Evolutionary conservation across 1,140 invertebrate genomes (phyloP), one percentile per base, ranked within the genome.

Genomic region (Eulimnadia texana): DNA sequence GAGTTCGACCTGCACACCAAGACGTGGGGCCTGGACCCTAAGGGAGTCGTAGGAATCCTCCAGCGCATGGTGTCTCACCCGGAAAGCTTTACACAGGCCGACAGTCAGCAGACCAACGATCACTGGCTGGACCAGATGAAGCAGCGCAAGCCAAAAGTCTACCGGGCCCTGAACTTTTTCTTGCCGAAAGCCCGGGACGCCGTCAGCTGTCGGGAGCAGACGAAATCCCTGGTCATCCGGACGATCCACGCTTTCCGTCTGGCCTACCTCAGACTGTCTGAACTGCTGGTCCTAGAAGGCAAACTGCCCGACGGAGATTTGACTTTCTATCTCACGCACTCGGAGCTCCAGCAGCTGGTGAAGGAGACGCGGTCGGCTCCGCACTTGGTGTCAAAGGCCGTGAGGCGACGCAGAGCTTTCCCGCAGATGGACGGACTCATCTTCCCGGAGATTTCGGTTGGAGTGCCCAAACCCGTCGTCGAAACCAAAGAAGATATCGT

Each of bases 1-100:
- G 88, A 91, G 75, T 78, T 87, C 66, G 86, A 88, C 67, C 68
- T 87, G 1, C 68, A 70, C 2, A 76, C 78, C 2, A 78, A 81
- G 63, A 80, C 84, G 1, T 89, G 86, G 86, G 71, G 70, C 6
- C 72, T 81, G 60, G 77, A 83, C 50, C 81, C 82, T 1, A 71
- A 77, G 42, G 73, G 76, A 49, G 72, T 88, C 10, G 78, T 88
- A 60, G 71, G 70, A 42, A 78, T 80, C 3, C 66, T 88, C 3
- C 80, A 85, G 72, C 76, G 78, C 56, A 76, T 65, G 68, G 69
- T 67, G 62, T 53, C 50, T 11, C 57, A 57, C 23, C 56, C 42
- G 57, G 55, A n/a, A n/a, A 53, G 50, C 50, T 60, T 53, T 13
- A 50, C 52, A 19, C 2, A 49, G 25, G 23, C 13, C 49, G 27